Evolutionary conservation across 2,113 vertebrate species (phyloP), one percentile per base, ranked within the genome.

Genomic region (Hippocampus barbouri): DNA sequence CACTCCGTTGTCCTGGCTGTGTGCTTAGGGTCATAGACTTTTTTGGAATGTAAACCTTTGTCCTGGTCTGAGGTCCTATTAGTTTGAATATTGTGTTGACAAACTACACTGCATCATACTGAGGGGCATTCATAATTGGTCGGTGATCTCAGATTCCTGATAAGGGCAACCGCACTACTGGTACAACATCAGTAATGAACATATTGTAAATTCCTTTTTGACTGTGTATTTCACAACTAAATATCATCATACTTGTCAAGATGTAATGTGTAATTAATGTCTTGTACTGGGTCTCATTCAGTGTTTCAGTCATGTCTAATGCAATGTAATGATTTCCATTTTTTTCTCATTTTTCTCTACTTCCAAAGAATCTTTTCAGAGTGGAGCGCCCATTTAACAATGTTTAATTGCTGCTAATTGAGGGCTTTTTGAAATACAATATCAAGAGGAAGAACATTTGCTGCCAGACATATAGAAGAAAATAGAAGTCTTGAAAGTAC

Each of bases 351-450:
- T 14, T 25, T n/a, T 43, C 2, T 23, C 62, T 7, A 65, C 61
- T 66, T 66, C 8, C 47, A 79, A 63, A 85, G 53, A 68, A 49
- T 34, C 57, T 15, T 69, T 77, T 74, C 57, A 21, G 45, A 72
- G 72, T 30, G 43, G 51, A 73, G 68, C 43, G n/a, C 69, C 69
- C 81, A 45, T 64, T 74, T 23, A 3, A 71, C 69, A 66, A 57
- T 72, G 68, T 73, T 57, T 79, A 80, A 85, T 71, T 59, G 64
- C 49, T 61, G 43, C 51, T 75, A 64, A 76, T 80, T 66, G 68
- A 75, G 68, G 5, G 2, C 59, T 43, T 49, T 27, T 64, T 66
- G 20, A 76, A 59, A 59, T 61, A 66, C 73, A 83, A 70, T 21
- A 11, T 65, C 59, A 47, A 16, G 20, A 49, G 59, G 5, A 47